Conservation (phyloP, 1,140 invertebrate species). For the Cecropterus lyciades region DNA sequence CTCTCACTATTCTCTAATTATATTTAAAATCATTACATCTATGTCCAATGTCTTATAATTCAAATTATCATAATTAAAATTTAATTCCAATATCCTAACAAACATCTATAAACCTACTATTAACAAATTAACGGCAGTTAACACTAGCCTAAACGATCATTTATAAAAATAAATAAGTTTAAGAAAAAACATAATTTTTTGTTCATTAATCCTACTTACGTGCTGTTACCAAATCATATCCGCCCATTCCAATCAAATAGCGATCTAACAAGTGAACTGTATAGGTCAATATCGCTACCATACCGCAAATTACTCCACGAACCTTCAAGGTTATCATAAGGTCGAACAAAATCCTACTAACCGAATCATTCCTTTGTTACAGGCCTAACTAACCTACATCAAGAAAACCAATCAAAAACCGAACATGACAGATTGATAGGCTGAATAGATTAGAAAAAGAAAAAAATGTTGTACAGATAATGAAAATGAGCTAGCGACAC, state of each 20-base stretch:
- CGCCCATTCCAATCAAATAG: conserved; percentile 41
- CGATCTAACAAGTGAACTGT: conserved; percentile 51
- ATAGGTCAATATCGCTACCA: conserved; percentile 57
- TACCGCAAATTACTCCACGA: conserved; percentile 54
- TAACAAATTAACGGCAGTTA: too few relatives aligned
- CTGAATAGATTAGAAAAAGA: conserved; percentile 10
- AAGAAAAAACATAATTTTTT: neutral
- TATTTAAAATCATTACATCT: too few relatives aligned
- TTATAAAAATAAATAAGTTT: too few relatives aligned
- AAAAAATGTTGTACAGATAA: conserved; percentile 34
- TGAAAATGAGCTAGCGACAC: conserved; percentile 50
- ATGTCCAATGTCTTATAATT: too few relatives aligned
- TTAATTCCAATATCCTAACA: too few relatives aligned
- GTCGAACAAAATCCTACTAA: conserved; percentile 56
- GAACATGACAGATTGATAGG: conserved; percentile 47
- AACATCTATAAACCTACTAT: too few relatives aligned
- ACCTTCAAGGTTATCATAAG: conserved; percentile 59
- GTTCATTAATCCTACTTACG: conserved; percentile 9
- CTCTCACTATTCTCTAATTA: too few relatives aligned
- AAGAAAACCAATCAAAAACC: conserved; percentile 42
- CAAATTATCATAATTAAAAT: too few relatives aligned
- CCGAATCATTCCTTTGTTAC: conserved; percentile 62
- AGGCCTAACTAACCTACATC: conserved; percentile 52
- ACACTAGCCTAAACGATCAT: too few relatives aligned
- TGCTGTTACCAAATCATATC: conserved; percentile 25